Conservation (phyloP, 2,113 vertebrate species). For the Aplodontia rufa region DNA sequence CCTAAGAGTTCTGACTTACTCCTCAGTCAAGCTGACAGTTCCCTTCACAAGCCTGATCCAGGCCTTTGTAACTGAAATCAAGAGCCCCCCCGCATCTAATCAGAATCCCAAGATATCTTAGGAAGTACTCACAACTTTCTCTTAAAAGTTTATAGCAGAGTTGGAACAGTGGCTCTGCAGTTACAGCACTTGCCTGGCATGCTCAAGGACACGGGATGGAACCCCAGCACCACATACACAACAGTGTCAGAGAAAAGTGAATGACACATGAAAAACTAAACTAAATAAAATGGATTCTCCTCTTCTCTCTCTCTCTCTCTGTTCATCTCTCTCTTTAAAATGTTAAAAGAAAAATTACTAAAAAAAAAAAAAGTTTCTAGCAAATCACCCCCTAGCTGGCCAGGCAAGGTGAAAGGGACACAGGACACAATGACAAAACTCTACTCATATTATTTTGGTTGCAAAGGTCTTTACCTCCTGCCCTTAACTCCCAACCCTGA, state of each 20-base stretch:
- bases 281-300: no score
- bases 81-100: neutral
- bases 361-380: no score
- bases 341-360: no score
- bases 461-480: neutral
- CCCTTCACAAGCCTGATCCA: neutral
- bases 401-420: neutral
- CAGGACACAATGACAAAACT: conserved; percentile 35
- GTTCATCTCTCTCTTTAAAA: no score
- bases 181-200: no score
- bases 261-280: no score
- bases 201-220: no score
- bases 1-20: neutral
- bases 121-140: conserved; percentile 10
- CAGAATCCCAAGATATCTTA: conserved; percentile 42
- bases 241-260: no score
- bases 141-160: no score
- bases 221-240: no score
- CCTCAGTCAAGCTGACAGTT: neutral
- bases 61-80: neutral
- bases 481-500: neutral
- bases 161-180: no score
- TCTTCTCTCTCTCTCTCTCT: no score
- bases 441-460: neutral
- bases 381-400: neutral